Base-by-base conservation (phyloP, 2,113 vertebrate genomes). In the Rhinopithecus roxellana region DNA sequence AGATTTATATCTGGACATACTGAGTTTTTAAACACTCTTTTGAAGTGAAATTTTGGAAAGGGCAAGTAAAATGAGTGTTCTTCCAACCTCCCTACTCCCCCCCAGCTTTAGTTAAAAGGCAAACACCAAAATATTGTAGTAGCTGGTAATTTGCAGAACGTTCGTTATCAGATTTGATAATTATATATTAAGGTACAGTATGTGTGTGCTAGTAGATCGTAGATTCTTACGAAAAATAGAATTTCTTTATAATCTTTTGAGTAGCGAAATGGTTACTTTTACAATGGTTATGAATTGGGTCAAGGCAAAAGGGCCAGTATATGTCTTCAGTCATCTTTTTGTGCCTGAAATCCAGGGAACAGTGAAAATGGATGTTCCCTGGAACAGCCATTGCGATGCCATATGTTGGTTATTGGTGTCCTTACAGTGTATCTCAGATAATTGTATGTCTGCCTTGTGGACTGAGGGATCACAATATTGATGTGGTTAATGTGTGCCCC, bases 11-110 rank as follows among this genome's bases (percentile, higher is more conserved):
- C n/a, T 48, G 55, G 20, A 40, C 45, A 4, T 35, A 25, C 0
- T 30, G 93, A 77, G 55, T 38, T 22, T 12, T n/a, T 43, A 75
- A 77, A 27, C 55, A 30, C n/a, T 48, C 50, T 82, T 25, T 82
- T 22, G 61, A 83, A 81, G 83, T 89, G 88, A 94, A 95, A 90
- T 69, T 94, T 35, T n/a, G 32, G 74, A 61, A 74, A 59, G 52
- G 35, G 69, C 32, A 8, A n/a, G 45, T 50, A 52, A 93, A n/a
- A 25, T 13, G 30, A 84, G 32, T 48, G 5, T 20, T 32, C 13
- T 14, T 72, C 50, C 55, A 50, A 1, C 6, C 1, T 22, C 13
- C 20, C 27, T 23, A n/a, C 2, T 8, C 1, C 8, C 23, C 8
- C 61, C 45, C 43, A 13, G n/a, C 18, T 48, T 86, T 74, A 35